phyloP scores from a whole-genome alignment of 2,113 vertebrate species.

The Elgaria multicarinata region DNA sequence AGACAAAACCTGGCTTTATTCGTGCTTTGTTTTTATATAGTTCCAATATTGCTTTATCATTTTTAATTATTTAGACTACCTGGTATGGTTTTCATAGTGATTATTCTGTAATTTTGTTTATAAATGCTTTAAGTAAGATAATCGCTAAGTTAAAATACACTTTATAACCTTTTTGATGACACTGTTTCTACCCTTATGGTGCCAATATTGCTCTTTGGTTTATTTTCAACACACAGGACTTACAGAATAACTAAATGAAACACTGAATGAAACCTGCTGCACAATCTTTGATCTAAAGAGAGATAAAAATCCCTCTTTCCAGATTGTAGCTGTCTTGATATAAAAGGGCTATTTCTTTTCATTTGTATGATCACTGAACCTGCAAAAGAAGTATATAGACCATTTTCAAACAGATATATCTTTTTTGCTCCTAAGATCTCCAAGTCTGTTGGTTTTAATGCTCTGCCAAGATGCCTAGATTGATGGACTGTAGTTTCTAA shows the following conservation, averaged over 20 bases:
- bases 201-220: constrained; percentile 52
- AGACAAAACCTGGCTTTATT: neutral
- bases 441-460: constrained; percentile 53
- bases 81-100: neutral
- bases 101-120: neutral
- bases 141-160: constrained; percentile 31
- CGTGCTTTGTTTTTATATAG: neutral
- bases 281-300: constrained; percentile 30
- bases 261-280: constrained; percentile 27
- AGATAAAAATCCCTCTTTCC: constrained; percentile 45
- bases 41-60: neutral
- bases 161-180: constrained; percentile 42
- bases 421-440: constrained; percentile 63
- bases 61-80: neutral
- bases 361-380: neutral
- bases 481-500: constrained; percentile 48
- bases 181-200: constrained; percentile 56
- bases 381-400: neutral
- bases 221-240: constrained; percentile 39
- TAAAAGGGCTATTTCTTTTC: neutral
- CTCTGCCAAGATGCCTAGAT: constrained; percentile 50
- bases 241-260: constrained; percentile 50
- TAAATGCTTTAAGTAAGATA: constrained; percentile 20
- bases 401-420: constrained; percentile 59
- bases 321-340: constrained; percentile 4